phyloP scores from a whole-genome alignment of 1,140 invertebrate species.

The Bradynema listronoti region DNA sequence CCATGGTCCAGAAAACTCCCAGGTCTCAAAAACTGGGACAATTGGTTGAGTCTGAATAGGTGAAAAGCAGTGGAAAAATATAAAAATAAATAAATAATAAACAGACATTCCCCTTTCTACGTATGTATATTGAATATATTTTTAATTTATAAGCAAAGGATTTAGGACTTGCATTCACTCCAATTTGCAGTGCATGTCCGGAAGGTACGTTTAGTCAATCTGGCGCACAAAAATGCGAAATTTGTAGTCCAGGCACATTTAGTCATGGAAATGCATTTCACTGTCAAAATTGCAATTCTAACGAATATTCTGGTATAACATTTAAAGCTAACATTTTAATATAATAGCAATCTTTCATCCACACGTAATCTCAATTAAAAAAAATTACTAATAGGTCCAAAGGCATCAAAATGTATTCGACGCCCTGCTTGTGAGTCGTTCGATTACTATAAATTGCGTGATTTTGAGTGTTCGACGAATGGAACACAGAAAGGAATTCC shows the following conservation, averaged over 20 bases:
- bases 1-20: too few relatives aligned
- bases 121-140: conserved; percentile 6
- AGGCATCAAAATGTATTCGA: conserved; percentile 61
- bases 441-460: conserved; percentile 64
- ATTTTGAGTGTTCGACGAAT: conserved; percentile 60
- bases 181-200: conserved; percentile 63
- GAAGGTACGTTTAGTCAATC: conserved; percentile 62
- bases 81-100: too few relatives aligned
- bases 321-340: conserved; percentile 5
- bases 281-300: conserved; percentile 61
- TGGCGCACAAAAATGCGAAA: conserved; percentile 60
- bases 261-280: conserved; percentile 59
- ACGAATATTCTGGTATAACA: conserved; percentile 23
- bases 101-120: not conserved
- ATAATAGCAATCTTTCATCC: too few relatives aligned
- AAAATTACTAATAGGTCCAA: conserved; percentile 57
- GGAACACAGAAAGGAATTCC: conserved; percentile 60
- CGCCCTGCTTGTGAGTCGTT: conserved; percentile 62
- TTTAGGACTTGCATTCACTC: conserved; percentile 65
- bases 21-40: too few relatives aligned
- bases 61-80: too few relatives aligned
- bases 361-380: too few relatives aligned
- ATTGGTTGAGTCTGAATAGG: too few relatives aligned
- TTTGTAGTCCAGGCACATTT: conserved; percentile 61
- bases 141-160: conserved; percentile 5